phyloP scores from a whole-genome alignment of 2,888 invertebrate species.

The Phalangium opilio region DNA sequence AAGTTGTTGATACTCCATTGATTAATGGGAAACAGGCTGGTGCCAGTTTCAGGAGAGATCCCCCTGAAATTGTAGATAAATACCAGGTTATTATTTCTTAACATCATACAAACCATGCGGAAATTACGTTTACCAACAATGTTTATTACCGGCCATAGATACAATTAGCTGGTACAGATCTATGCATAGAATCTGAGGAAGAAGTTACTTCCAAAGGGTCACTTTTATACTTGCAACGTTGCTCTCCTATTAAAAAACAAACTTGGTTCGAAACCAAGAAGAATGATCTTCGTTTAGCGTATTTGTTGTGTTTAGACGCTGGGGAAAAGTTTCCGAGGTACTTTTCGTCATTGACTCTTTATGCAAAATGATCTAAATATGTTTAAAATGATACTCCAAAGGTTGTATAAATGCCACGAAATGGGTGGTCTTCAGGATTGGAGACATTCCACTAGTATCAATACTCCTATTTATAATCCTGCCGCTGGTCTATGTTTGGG shows the following conservation, averaged over 20 bases:
- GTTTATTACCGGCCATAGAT: constrained; percentile 39
- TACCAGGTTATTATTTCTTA: constrained; percentile 45
- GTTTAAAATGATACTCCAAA: no score
- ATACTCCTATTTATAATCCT: constrained; percentile 64
- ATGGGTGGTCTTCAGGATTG: constrained; percentile 83
- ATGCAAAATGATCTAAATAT: no score
- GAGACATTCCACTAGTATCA: constrained; percentile 60
- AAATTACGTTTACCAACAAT: no score
- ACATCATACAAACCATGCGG: constrained; percentile 29
- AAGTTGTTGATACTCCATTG: constrained; percentile 39
- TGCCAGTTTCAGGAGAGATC: constrained; percentile 29
- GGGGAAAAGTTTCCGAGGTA: constrained; percentile 44
- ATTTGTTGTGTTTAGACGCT: constrained; percentile 70
- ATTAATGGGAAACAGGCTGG: constrained; percentile 27
- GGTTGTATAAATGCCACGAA: constrained; percentile 77
- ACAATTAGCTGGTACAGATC: constrained; percentile 48
- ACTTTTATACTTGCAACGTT: constrained; percentile 50
- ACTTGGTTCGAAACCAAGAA: constrained; percentile 73
- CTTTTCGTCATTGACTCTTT: no score
- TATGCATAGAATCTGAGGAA: constrained; percentile 64
- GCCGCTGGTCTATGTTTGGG: constrained; percentile 72
- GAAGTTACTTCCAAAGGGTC: constrained; percentile 63
- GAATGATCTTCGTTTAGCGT: constrained; percentile 64
- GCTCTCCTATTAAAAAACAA: constrained; percentile 35
- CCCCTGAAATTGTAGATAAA: constrained; percentile 7